Evolutionary conservation across 2,113 vertebrate species (phyloP).

Genomic region (Zosterops lateralis): DNA sequence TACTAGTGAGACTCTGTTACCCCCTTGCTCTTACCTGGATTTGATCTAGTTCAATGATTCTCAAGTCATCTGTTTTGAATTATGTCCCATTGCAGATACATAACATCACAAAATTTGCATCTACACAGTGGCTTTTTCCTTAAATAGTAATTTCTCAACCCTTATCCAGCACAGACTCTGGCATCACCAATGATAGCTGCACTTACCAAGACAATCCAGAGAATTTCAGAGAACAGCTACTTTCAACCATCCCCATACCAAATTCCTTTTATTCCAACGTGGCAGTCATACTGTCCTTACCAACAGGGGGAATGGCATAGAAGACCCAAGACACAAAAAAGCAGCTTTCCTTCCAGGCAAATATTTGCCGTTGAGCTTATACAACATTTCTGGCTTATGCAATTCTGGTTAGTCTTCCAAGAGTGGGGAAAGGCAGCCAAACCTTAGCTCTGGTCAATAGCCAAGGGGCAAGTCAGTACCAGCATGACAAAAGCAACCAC

Average conservation of each 20-base stretch:
- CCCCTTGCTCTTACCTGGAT: background rate
- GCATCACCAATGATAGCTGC: background rate
- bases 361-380: background rate
- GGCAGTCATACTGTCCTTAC: background rate
- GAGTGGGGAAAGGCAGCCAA: background rate
- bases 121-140: background rate
- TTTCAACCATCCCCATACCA: background rate
- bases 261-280: background rate
- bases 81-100: background rate
- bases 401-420: background rate
- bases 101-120: background rate
- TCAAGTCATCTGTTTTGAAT: background rate
- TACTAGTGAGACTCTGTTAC: background rate
- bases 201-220: background rate
- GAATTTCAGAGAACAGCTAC: background rate
- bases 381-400: background rate
- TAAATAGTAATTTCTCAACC: background rate
- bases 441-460: background rate
- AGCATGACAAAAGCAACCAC: slow-evolving; percentile 10
- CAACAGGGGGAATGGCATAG: background rate
- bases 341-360: background rate
- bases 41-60: background rate
- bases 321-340: background rate
- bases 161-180: fast-evolving
- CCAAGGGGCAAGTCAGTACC: background rate